Percentiles rank a stretch among this genome's conserved stretches.
phyloP scores from a whole-genome alignment of 2,797 vertebrate genomes.

The Apogon talboti region DNA sequence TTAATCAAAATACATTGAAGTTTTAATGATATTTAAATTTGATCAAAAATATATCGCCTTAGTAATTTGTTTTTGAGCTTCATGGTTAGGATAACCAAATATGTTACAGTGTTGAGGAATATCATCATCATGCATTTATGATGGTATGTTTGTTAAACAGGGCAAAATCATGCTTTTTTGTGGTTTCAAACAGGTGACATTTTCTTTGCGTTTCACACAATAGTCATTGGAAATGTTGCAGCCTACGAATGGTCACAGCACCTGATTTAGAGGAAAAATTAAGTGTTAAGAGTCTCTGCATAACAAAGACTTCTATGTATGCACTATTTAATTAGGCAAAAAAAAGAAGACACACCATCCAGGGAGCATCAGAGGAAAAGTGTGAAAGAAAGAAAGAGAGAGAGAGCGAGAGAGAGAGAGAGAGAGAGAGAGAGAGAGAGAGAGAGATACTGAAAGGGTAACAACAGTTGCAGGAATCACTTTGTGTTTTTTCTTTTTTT shows the following conservation, averaged over 20 bases:
- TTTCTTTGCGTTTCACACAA: slow-evolving; percentile 8
- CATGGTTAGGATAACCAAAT: neutral
- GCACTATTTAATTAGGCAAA: slow-evolving; percentile 69
- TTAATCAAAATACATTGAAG: too few species aligned
- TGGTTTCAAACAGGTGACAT: slow-evolving; percentile 23
- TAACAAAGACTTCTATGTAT: slow-evolving; percentile 60
- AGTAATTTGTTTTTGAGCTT: neutral
- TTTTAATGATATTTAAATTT: too few species aligned
- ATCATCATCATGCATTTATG: too few species aligned
- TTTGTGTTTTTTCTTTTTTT: slow-evolving; percentile 36
- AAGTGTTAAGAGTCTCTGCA: slow-evolving; percentile 50
- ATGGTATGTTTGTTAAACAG: too few species aligned
- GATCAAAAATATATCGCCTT: too few species aligned
- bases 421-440: slow-evolving; percentile 6
- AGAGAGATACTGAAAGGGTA: slow-evolving; percentile 44
- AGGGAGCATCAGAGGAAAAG: slow-evolving; percentile 38
- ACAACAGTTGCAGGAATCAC: slow-evolving; percentile 69
- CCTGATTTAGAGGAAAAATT: slow-evolving; percentile 32
- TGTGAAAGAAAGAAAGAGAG: slow-evolving; percentile 31
- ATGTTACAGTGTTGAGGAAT: neutral
- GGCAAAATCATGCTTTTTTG: neutral
- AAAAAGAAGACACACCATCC: slow-evolving; percentile 52
- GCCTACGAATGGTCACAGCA: slow-evolving; percentile 18
- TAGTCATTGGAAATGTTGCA: too few species aligned
- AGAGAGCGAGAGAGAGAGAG: slow-evolving; percentile 5